These are phyloP conservation scores for Sebastes hopkinsi DNA, from an alignment of 2,797 vertebrate genomes.

Conservation along the genomic window DNA sequence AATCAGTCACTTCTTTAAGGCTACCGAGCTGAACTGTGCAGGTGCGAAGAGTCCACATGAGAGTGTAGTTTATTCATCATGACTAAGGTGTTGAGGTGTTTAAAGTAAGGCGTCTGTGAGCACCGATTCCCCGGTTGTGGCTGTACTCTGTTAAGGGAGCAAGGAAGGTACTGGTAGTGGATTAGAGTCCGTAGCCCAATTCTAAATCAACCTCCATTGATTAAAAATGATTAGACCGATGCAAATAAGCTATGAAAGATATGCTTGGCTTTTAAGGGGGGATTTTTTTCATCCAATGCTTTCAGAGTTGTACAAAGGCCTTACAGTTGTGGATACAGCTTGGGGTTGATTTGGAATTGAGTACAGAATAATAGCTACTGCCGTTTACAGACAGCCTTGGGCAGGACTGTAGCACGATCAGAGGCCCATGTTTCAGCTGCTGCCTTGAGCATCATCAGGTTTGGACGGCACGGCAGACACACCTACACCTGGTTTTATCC, in stretches of 20 bases:
- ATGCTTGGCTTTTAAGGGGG: neutral
- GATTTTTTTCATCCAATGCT: neutral
- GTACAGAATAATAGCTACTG: slow-evolving; percentile 26
- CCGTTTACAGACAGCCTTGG: slow-evolving; percentile 22
- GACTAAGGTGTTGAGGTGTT: slow-evolving; percentile 69
- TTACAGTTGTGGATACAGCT: neutral
- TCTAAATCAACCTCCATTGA: slow-evolving; percentile 48
- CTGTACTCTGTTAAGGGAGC: slow-evolving; percentile 34
- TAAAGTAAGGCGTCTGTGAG: slow-evolving; percentile 68
- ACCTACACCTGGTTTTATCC: slow-evolving; percentile 55
- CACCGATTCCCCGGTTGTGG: slow-evolving; percentile 44
- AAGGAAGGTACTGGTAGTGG: slow-evolving; percentile 30
- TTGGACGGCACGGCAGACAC: slow-evolving; percentile 62
- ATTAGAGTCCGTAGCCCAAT: slow-evolving; percentile 33
- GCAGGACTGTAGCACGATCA: slow-evolving; percentile 39
- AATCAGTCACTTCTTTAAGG: slow-evolving; percentile 41
- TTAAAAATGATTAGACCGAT: neutral
- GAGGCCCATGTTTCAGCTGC: slow-evolving; percentile 69
- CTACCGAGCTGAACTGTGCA: slow-evolving; percentile 31
- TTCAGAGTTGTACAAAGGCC: slow-evolving; percentile 27
- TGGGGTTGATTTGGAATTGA: slow-evolving; percentile 48
- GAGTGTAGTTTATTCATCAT: slow-evolving; percentile 38
- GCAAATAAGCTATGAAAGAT: slow-evolving; percentile 6
- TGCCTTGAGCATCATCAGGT: slow-evolving; percentile 60
- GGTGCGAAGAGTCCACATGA: slow-evolving; percentile 20